Conservation (phyloP, 1,140 invertebrate species). For the Scaptomyza hsui region DNA sequence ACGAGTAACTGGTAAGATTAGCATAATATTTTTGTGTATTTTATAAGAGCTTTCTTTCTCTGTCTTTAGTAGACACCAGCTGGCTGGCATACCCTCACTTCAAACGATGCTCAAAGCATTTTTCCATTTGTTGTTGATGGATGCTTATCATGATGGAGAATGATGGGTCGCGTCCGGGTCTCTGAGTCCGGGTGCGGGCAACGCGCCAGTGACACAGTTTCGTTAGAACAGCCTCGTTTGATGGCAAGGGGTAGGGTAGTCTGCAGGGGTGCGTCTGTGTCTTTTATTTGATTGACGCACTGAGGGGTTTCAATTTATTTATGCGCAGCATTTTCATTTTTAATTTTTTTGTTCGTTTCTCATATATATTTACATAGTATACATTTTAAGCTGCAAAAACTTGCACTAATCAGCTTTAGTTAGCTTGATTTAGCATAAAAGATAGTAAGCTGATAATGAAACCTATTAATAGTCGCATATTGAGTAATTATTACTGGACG, state of each 20-base stretch:
- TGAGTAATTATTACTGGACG: conserved; percentile 23
- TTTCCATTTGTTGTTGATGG: conserved; percentile 26
- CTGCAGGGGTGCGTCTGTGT: neutral
- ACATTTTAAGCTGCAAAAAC: conserved; percentile 5
- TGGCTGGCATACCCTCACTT: conserved; percentile 16
- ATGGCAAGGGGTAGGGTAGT: too few relatives aligned
- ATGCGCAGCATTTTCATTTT: conserved; percentile 57
- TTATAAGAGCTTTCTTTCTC: neutral
- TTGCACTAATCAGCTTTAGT: conserved; percentile 52
- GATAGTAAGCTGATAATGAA: conserved; percentile 18
- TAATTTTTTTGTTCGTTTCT: too few relatives aligned
- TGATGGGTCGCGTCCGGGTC: conserved; percentile 45
- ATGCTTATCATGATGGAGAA: conserved; percentile 40
- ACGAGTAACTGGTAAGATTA: neutral
- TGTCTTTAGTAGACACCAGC: conserved; percentile 6
- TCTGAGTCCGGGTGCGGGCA: conserved; percentile 27
- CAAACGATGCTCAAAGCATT: conserved; percentile 14
- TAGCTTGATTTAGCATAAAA: neutral
- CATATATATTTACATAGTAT: too few relatives aligned
- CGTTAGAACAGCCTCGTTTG: too few relatives aligned
- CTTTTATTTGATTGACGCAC: conserved; percentile 49
- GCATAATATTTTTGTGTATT: conserved; percentile 1
- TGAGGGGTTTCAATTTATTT: conserved; percentile 56
- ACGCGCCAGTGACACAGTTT: conserved; percentile 69
- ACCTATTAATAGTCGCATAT: conserved; percentile 6